A percentile compares a stretch with the other conserved stretches of the same genome.
Evolutionary conservation across 2,888 invertebrate genomes (phyloP).

Genomic region (Nemotelus pantherinus): DNA sequence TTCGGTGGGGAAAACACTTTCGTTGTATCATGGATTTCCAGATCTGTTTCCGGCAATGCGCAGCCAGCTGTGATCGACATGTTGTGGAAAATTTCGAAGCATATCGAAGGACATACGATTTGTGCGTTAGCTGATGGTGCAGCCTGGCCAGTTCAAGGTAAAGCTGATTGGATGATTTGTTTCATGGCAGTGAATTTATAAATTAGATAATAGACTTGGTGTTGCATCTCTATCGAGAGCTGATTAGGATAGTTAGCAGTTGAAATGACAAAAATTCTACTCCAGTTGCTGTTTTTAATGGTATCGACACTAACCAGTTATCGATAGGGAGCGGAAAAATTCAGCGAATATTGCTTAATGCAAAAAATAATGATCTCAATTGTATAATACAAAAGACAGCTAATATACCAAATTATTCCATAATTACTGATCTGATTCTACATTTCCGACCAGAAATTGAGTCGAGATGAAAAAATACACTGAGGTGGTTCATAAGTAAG

Average conservation of each 20-base stretch:
- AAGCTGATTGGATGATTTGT: neutral
- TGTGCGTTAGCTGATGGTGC: constrained; percentile 99
- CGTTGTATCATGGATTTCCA: constrained; percentile 51
- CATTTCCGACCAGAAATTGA: constrained; percentile 97
- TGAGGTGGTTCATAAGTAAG: constrained; percentile 30
- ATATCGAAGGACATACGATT: constrained; percentile 99
- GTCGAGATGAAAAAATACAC: constrained; percentile 77
- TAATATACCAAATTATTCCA: too few relatives aligned
- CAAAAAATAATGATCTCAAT: too few relatives aligned
- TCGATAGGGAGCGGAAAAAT: too few relatives aligned
- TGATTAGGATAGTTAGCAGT: too few relatives aligned
- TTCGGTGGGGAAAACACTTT: constrained; percentile 52
- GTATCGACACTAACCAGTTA: too few relatives aligned
- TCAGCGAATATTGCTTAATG: too few relatives aligned
- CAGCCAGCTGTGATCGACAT: constrained; percentile 96
- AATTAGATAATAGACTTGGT: too few relatives aligned
- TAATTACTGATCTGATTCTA: constrained; percentile 78
- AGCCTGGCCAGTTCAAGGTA: constrained; percentile 98
- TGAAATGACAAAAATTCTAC: too few relatives aligned
- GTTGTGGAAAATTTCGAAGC: constrained; percentile 99
- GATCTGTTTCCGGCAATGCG: constrained; percentile 91
- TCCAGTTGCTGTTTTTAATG: too few relatives aligned
- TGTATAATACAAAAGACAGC: too few relatives aligned
- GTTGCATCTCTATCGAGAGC: too few relatives aligned
- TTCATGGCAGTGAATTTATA: too few relatives aligned